Percentiles rank a stretch among this genome's conserved stretches.
These are phyloP conservation scores for Hymenochirus boettgeri DNA, from an alignment of 2,113 vertebrate genomes.

Conservation along the genomic window DNA sequence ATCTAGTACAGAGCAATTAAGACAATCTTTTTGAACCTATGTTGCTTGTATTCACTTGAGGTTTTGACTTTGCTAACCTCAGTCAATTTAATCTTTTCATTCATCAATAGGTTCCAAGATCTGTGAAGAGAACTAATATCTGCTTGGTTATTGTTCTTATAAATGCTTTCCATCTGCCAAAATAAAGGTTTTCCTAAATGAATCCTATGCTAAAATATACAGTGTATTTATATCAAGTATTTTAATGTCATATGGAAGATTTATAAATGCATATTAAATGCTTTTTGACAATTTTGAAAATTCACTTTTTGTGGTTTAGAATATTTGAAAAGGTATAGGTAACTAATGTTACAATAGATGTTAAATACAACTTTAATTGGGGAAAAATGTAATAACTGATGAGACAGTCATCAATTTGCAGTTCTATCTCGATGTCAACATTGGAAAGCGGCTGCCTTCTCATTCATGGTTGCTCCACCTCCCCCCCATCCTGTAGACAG, in stretches of 20 bases:
- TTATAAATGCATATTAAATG: background rate
- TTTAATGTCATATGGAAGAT: background rate
- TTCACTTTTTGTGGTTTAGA: too few species aligned
- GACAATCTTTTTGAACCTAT: background rate
- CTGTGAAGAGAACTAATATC: background rate
- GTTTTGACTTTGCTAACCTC: background rate
- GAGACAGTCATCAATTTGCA: too few species aligned
- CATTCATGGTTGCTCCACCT: too few species aligned
- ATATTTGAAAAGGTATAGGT: too few species aligned
- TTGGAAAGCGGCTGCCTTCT: too few species aligned
- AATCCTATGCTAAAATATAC: background rate
- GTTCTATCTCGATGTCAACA: too few species aligned
- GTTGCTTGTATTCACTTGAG: background rate
- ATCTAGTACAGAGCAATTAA: background rate
- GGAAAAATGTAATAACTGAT: too few species aligned
- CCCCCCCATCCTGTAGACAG: too few species aligned
- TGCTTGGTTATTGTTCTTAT: background rate
- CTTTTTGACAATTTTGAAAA: too few species aligned
- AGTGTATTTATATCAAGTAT: background rate
- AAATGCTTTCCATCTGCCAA: background rate
- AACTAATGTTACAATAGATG: too few species aligned
- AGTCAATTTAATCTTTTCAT: slow-evolving; percentile 2
- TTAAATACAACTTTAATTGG: too few species aligned
- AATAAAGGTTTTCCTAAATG: background rate
- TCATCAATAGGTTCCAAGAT: background rate